Base-by-base conservation (phyloP, 1,140 invertebrate species). In the Aphelenchoides avenae region DNA sequence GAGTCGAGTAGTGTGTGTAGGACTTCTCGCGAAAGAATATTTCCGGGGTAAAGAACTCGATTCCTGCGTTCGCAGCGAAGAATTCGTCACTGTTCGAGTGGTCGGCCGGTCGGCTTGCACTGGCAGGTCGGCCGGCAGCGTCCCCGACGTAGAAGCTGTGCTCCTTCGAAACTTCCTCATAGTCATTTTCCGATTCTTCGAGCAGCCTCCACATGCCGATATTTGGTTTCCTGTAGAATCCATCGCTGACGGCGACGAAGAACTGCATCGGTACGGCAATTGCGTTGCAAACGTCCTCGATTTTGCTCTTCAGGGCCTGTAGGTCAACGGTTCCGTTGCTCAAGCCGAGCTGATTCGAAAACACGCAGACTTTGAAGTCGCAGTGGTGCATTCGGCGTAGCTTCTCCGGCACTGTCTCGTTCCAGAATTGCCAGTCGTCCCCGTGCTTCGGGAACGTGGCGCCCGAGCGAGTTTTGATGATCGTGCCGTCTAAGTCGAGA, bases 381-480 rank as follows among this genome's bases (percentile, higher is more conserved):
- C 86, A 81, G 0, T 82, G 71, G 60, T 84, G 75, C 18, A 88
- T 78, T 43, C 85, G 80, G 66, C 86, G 85, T 5, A 95, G 70
- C 52, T 63, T 61, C 7, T 30, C 9, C 26, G 18, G 36, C 52
- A 65, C 40, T 59, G 51, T 29, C 3, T 9, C 9, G 43, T 57
- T 42, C 44, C 71, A 70, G 48, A 75, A 78, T 77, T 86, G 85
- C 92, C 92, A 97, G 76, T 97, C 93, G 68, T 87, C 82, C 22
- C 75, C 80, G 77, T 89, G 84, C 69, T 85, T 86, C 1, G 91
- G 87, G 80, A 92, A 92, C 11, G 87, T 86, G 73, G 85, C 84
- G 1, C 91, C 91, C 26, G 90, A 92, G 76, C 89, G 86, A 2
- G 92, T 91, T 69, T 84, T 87, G 49, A 97, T 95, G 9, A 97